A percentile compares a stretch with the other conserved stretches of the same genome.
phyloP scores from a whole-genome alignment of 30 jellyfish, hydroid and myxozoan genomes.

The Haliclystus octoradiatus region DNA sequence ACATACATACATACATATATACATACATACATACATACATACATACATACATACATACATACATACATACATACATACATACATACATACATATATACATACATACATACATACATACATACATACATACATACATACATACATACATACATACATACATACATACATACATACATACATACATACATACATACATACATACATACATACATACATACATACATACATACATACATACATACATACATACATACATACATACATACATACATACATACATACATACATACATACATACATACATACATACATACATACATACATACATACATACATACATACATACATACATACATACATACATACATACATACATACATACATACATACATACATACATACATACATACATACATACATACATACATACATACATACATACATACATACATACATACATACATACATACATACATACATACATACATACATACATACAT shows the following conservation, averaged over 20 bases:
- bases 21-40: constrained; percentile 29
- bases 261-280: constrained; percentile 39
- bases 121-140: constrained; percentile 37
- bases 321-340: constrained; percentile 41
- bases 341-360: constrained; percentile 46
- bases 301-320: constrained; percentile 35
- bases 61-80: constrained; percentile 41
- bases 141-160: constrained; percentile 31
- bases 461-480: constrained; percentile 57
- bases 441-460: constrained; percentile 52
- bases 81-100: constrained; percentile 28
- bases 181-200: constrained; percentile 39
- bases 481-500: constrained; percentile 59
- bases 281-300: constrained; percentile 41
- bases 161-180: constrained; percentile 43
- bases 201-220: constrained; percentile 39
- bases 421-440: constrained; percentile 43
- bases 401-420: constrained; percentile 43
- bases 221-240: constrained; percentile 41
- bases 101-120: constrained; percentile 43
- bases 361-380: constrained; percentile 45
- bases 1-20: constrained; percentile 56
- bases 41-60: constrained; percentile 39
- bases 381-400: constrained; percentile 31
- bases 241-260: constrained; percentile 29